A percentile compares a stretch with the other conserved stretches of the same genome.
These are phyloP conservation scores for Menura novaehollandiae DNA, from an alignment of 2,113 vertebrate genomes.

Conservation along the genomic window DNA sequence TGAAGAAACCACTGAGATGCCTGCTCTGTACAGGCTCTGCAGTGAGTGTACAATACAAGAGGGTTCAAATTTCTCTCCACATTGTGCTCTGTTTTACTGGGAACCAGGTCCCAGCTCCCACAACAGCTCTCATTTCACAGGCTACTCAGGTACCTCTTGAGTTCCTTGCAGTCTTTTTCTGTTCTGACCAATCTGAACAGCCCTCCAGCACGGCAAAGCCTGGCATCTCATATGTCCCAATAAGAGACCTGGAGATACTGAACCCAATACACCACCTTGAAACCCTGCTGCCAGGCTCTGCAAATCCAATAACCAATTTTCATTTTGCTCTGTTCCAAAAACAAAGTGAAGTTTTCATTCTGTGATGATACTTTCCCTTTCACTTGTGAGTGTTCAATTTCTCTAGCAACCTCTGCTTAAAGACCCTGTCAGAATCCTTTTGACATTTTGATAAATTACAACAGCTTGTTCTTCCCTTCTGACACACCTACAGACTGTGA, in stretches of 20 bases:
- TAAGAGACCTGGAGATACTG: not conserved
- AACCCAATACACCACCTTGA: not conserved
- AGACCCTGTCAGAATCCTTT: constrained; percentile 30
- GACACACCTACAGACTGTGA: not conserved
- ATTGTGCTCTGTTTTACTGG: not conserved
- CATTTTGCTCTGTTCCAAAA: constrained; percentile 8
- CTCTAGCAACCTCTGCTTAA: constrained; percentile 14
- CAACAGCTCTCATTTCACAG: not conserved
- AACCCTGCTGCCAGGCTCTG: not conserved
- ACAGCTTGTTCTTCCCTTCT: not conserved
- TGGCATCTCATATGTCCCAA: not conserved
- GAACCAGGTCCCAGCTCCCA: not conserved
- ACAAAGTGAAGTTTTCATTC: constrained; percentile 16
- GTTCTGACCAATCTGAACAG: not conserved
- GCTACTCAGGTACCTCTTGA: not conserved
- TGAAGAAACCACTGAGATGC: not conserved
- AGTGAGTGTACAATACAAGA: not conserved
- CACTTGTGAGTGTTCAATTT: not conserved
- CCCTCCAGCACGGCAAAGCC: not conserved
- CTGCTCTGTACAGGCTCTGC: not conserved
- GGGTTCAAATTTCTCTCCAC: not conserved
- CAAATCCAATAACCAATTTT: constrained; percentile 28
- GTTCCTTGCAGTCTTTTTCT: not conserved
- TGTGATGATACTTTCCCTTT: not conserved
- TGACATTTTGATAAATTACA: constrained; percentile 34